These are phyloP conservation scores for Periphyllus acericola DNA, from an alignment of 2,888 invertebrate species.

Conservation along the genomic window DNA sequence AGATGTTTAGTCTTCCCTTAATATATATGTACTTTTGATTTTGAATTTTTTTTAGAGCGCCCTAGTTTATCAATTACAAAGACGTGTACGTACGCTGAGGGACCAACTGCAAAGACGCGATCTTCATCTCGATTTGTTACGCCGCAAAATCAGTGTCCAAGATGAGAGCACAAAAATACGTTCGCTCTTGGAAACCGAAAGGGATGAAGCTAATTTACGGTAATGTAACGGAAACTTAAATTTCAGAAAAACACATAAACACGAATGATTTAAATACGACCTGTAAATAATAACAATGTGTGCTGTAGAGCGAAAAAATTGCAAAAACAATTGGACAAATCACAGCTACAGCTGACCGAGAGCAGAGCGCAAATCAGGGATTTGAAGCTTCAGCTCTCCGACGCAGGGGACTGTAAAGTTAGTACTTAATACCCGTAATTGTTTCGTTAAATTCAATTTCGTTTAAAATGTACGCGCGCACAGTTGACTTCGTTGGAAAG, in stretches of 20 bases:
- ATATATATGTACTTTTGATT: not conserved
- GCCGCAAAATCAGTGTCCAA: slow-evolving; percentile 86
- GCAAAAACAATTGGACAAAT: slow-evolving; percentile 83
- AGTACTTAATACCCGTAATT: not conserved
- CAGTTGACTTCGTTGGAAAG: slow-evolving; percentile 86
- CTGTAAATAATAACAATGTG: too few species aligned
- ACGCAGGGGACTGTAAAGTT: slow-evolving; percentile 88
- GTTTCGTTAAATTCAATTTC: not conserved
- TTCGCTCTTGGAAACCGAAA: slow-evolving; percentile 71
- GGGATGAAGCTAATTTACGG: slow-evolving; percentile 69
- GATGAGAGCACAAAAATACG: slow-evolving; percentile 78
- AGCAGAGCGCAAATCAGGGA: slow-evolving; percentile 84
- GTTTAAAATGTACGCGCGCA: not conserved
- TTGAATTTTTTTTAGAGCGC: slow-evolving; percentile 73
- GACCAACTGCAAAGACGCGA: slow-evolving; percentile 93
- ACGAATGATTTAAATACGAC: too few species aligned
- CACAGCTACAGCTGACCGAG: slow-evolving; percentile 82
- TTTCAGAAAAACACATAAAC: too few species aligned
- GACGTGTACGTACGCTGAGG: slow-evolving; percentile 83
- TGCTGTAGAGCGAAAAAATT: slow-evolving; percentile 77
- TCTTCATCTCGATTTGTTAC: slow-evolving; percentile 86
- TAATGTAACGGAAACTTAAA: slow-evolving; percentile 62
- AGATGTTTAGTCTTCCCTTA: not conserved
- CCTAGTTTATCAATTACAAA: slow-evolving; percentile 89
- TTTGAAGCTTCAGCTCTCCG: slow-evolving; percentile 84